A percentile compares a stretch with the other conserved stretches of the same genome.
Evolutionary conservation across 2,797 vertebrate species (phyloP).

Genomic region (Hoplostethus atlanticus): DNA sequence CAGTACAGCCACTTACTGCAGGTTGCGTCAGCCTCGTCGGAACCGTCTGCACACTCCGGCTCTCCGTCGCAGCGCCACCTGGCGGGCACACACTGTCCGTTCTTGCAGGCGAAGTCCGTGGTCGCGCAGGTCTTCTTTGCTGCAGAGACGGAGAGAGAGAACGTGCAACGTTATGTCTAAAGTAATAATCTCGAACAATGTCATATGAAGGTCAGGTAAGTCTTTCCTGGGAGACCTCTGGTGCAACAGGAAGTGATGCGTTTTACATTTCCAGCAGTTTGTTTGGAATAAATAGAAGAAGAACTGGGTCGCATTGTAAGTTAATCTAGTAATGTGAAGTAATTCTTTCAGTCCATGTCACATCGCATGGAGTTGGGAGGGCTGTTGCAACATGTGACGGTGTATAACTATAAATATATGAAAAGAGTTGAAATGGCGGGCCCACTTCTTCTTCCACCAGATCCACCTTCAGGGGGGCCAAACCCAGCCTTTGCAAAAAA

Average conservation of each 20-base stretch:
- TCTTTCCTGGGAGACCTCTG: too few relatives aligned
- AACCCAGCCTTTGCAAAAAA: background rate
- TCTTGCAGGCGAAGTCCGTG: slow-evolving; percentile 94
- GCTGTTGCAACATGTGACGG: too few relatives aligned
- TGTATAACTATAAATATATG: too few relatives aligned
- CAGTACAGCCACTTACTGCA: slow-evolving; percentile 90
- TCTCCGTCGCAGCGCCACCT: slow-evolving; percentile 97
- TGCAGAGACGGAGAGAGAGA: slow-evolving; percentile 72
- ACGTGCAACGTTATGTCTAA: background rate
- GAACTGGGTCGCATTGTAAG: too few relatives aligned
- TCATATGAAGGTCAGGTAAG: too few relatives aligned
- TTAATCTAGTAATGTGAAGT: background rate
- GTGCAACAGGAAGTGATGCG: too few relatives aligned
- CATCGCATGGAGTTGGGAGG: too few relatives aligned
- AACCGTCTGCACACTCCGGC: slow-evolving; percentile 93
- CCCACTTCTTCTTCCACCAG: background rate
- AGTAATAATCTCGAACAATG: too few relatives aligned
- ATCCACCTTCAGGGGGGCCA: slow-evolving; percentile 10
- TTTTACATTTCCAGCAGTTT: too few relatives aligned
- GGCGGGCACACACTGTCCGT: slow-evolving; percentile 93
- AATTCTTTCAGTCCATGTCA: too few relatives aligned
- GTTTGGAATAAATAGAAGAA: too few relatives aligned
- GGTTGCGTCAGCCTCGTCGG: slow-evolving; percentile 92
- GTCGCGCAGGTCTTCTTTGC: slow-evolving; percentile 95
- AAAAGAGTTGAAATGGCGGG: too few relatives aligned